A percentile compares a stretch with the other conserved stretches of the same genome.
Evolutionary conservation across 1,140 invertebrate genomes (phyloP).

Genomic region (Trinorchestia longiramus): DNA sequence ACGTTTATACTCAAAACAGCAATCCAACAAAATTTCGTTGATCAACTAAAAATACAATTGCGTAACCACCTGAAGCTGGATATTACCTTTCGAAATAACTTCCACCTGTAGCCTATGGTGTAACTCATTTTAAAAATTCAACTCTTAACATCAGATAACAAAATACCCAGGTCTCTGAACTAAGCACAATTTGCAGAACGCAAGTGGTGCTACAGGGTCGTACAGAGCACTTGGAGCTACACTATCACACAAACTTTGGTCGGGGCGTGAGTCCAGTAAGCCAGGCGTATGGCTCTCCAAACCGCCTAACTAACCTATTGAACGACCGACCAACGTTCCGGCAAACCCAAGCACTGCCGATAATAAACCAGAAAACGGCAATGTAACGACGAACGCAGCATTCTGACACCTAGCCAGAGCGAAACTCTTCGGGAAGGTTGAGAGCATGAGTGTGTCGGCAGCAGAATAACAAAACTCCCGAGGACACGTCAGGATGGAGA

Average conservation of each 20-base stretch:
- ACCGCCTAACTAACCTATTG: constrained; percentile 55
- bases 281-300: constrained; percentile 54
- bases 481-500: constrained; percentile 43
- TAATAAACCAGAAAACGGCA: constrained; percentile 54
- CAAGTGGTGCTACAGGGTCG: constrained; percentile 46
- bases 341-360: constrained; percentile 54
- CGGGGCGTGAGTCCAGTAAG: constrained; percentile 50
- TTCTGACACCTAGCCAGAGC: constrained; percentile 52
- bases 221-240: constrained; percentile 39
- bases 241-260: constrained; percentile 40
- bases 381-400: constrained; percentile 51
- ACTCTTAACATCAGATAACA: neutral
- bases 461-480: constrained; percentile 51
- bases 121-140: neutral
- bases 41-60: neutral
- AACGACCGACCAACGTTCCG: constrained; percentile 54
- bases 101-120: neutral
- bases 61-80: no score
- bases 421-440: constrained; percentile 46
- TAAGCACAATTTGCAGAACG: constrained; percentile 1
- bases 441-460: constrained; percentile 47
- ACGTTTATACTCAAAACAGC: neutral
- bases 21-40: neutral
- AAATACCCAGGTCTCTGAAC: neutral
- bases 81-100: neutral